Evolutionary conservation across 2,113 vertebrate species (phyloP), one percentile per base, ranked within the genome.

Genomic region (Sclerurus mexicanus): DNA sequence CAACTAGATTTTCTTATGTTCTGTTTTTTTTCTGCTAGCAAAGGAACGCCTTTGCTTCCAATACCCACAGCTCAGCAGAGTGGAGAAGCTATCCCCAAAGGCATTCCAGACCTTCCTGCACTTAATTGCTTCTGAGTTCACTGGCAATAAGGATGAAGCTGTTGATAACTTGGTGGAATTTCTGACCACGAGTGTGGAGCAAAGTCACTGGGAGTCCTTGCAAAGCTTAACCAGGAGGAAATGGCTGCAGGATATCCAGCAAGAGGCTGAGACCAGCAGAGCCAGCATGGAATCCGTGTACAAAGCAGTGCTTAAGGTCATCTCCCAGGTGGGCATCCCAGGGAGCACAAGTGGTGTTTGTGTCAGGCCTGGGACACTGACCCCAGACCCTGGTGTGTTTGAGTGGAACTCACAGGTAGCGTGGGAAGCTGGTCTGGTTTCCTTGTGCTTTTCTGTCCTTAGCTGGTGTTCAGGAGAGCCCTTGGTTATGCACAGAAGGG

Each of bases 21-120:
- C 68, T 83, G 4, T 10, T 35, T 35, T 71, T 63, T 60, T 64
- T 11, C 17, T 33, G 2, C 19, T 21, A 97, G 97, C 97, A 89
- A 96, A 90, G 80, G 12, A 72, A 59, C 53, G 89, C 30, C 83
- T 98, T 42, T 63, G 47, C 88, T 46, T 93, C 73, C 39, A 3
- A 85, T 95, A 89, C 85, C 96, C 96, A n/a, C 90, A 83, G 22
- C 83, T 94, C 63, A 87, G 74, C 31, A 94, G 89, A 20, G 95
- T 93, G 79, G 76, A 96, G n/a, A 98, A 92, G 74, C 35, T 98
- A 5, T 93, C 97, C 24, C 78, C 72, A 73, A 72, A 89, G 64
- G 96, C 98, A 40, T 98, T 98, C 96, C 97, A 94, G 81, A 83
- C 75, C 37, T 98, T 98, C 74, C 95, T 98, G 31, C 92, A 98